phyloP scores from a whole-genome alignment of 2,797 vertebrate species.

The Chloroceryle inda region DNA sequence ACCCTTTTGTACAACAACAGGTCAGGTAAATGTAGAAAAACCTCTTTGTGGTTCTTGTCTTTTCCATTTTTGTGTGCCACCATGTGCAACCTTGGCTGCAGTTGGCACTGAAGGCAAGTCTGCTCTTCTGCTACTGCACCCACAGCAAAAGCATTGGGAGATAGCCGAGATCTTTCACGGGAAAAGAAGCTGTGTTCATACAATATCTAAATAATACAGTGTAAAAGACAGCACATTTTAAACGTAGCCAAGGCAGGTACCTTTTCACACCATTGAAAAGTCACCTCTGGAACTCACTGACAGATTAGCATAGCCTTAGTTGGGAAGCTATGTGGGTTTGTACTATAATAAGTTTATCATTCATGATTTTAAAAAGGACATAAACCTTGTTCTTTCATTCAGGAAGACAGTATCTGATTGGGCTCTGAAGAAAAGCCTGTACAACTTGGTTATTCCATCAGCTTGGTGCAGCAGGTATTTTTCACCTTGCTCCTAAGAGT shows the following conservation, averaged over 20 bases:
- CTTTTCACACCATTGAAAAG: background rate
- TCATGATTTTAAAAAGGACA: background rate
- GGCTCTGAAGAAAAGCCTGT: background rate
- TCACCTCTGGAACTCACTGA: background rate
- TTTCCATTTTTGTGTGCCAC: background rate
- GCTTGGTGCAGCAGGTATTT: background rate
- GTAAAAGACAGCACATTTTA: background rate
- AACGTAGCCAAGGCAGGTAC: background rate
- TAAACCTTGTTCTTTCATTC: background rate
- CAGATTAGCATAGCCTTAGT: background rate
- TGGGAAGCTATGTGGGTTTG: background rate
- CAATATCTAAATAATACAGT: background rate
- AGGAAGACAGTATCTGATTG: background rate
- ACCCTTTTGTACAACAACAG: background rate
- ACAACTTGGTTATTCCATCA: background rate
- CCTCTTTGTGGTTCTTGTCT: background rate
- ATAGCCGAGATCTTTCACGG: background rate
- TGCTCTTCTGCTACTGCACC: background rate
- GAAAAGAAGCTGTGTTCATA: background rate
- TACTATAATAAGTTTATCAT: background rate
- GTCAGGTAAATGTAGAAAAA: background rate
- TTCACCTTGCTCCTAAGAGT: slow-evolving; percentile 43
- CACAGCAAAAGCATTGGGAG: background rate
- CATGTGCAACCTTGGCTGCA: background rate
- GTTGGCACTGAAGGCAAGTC: background rate